Percentiles rank a stretch among this genome's conserved stretches.
phyloP scores from a whole-genome alignment of 2,113 vertebrate species.

The Sceloporus undulatus region DNA sequence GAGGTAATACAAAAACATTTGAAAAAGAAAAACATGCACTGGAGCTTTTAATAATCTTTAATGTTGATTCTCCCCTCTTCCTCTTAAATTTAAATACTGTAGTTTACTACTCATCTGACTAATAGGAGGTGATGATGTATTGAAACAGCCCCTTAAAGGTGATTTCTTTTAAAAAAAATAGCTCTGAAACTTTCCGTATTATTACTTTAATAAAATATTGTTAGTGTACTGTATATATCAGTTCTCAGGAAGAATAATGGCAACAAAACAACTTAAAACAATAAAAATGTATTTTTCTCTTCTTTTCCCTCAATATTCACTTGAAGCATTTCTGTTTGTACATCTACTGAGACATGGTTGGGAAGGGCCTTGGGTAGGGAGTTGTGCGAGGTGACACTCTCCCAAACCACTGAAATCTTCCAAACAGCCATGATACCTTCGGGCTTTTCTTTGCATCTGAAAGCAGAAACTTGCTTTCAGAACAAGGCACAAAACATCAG shows the following conservation, averaged over 20 bases:
- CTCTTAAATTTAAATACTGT: neutral
- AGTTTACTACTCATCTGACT: neutral
- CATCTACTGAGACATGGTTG: neutral
- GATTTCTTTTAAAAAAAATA: neutral
- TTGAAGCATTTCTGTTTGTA: neutral
- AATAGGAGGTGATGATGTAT: neutral
- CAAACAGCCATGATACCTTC: neutral
- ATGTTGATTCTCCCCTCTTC: neutral
- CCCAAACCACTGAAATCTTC: neutral
- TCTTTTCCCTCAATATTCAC: neutral
- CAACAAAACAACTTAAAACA: neutral
- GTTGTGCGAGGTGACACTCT: neutral
- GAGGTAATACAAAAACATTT: constrained; percentile 83
- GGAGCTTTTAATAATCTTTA: constrained; percentile 10
- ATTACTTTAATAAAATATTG: too few relatives aligned
- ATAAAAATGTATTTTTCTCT: neutral
- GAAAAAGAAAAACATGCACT: neutral
- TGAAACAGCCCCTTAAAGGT: neutral
- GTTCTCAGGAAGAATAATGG: neutral
- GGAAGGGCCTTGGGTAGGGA: neutral
- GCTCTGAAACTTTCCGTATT: neutral
- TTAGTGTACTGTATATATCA: neutral
- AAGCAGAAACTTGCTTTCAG: neutral
- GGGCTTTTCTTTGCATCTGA: neutral
- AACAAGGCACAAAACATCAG: neutral